These are phyloP conservation scores for Eupithecia exiguata DNA, from an alignment of 2,888 invertebrate genomes.

Conservation along the genomic window DNA sequence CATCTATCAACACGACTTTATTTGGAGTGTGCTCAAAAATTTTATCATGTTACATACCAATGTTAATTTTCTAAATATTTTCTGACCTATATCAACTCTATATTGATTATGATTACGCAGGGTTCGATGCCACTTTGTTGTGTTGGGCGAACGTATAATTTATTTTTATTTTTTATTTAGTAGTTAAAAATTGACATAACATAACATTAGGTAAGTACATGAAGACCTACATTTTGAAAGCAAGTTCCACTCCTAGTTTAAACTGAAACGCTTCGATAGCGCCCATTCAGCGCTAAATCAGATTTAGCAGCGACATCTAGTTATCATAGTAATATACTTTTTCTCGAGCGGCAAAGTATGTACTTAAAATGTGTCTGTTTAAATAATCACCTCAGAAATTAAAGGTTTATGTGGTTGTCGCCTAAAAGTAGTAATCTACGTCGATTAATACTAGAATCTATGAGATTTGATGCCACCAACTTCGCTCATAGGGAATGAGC, in stretches of 20 bases:
- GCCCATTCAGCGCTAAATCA: too few species aligned
- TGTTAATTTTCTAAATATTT: constrained; percentile 1
- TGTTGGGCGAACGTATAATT: not conserved
- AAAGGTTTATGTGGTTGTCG: not conserved
- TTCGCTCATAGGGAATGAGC: too few species aligned
- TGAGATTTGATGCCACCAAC: too few species aligned
- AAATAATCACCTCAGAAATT: too few species aligned
- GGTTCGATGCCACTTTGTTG: not conserved
- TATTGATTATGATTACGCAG: constrained; percentile 7
- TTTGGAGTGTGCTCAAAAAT: not conserved
- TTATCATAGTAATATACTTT: not conserved
- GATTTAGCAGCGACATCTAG: not conserved
- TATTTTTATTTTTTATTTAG: not conserved
- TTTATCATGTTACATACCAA: not conserved
- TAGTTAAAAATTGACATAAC: not conserved
- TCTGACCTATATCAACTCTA: constrained; percentile 27
- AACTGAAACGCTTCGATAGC: not conserved
- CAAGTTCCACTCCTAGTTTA: too few species aligned
- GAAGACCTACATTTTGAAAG: too few species aligned
- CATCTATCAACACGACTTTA: not conserved
- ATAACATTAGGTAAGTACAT: too few species aligned
- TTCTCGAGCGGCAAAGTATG: not conserved
- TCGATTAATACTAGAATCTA: not conserved
- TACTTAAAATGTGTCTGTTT: too few species aligned
- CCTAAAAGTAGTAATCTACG: not conserved